Evolutionary conservation across 2,888 invertebrate genomes (phyloP).

Genomic region (Eumacrocentrus americanus): DNA sequence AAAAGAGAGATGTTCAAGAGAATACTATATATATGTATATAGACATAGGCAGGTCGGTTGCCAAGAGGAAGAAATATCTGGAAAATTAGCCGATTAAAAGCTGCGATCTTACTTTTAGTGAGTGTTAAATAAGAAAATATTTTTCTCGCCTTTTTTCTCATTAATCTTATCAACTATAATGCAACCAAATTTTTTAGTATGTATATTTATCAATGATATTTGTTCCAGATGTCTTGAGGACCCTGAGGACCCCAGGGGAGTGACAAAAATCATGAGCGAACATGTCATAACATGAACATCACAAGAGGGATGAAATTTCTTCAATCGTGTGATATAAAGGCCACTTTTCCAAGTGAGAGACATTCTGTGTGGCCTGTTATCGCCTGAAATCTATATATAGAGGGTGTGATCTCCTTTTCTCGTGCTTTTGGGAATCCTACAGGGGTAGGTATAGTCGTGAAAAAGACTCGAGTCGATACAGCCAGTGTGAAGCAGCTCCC

Average conservation of each 20-base stretch:
- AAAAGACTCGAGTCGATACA: slow-evolving; percentile 43
- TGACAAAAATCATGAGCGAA: not conserved
- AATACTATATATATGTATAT: too few relatives aligned
- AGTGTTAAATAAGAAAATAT: not conserved
- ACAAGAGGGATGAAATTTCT: not conserved
- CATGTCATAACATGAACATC: not conserved
- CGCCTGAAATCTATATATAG: slow-evolving; percentile 7
- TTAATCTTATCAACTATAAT: not conserved
- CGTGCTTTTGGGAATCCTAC: slow-evolving; percentile 21
- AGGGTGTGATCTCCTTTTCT: not conserved
- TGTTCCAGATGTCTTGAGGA: too few relatives aligned
- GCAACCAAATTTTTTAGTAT: too few relatives aligned
- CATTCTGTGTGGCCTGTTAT: slow-evolving; percentile 26
- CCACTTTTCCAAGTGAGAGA: slow-evolving; percentile 26
- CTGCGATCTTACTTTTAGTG: slow-evolving; percentile 14
- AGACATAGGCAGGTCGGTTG: not conserved
- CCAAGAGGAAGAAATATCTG: slow-evolving; percentile 34
- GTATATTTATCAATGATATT: too few relatives aligned
- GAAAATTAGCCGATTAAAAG: slow-evolving; percentile 43
- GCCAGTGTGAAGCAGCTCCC: slow-evolving; percentile 34
- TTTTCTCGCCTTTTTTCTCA: not conserved
- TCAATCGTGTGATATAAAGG: slow-evolving; percentile 7
- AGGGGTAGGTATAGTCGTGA: slow-evolving; percentile 37
- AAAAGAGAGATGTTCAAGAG: too few relatives aligned
- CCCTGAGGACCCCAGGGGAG: not conserved